A percentile compares a stretch with the other conserved stretches of the same genome.
Evolutionary conservation across 2,797 vertebrate genomes (phyloP).

Genomic region (Holocentrus rufus): DNA sequence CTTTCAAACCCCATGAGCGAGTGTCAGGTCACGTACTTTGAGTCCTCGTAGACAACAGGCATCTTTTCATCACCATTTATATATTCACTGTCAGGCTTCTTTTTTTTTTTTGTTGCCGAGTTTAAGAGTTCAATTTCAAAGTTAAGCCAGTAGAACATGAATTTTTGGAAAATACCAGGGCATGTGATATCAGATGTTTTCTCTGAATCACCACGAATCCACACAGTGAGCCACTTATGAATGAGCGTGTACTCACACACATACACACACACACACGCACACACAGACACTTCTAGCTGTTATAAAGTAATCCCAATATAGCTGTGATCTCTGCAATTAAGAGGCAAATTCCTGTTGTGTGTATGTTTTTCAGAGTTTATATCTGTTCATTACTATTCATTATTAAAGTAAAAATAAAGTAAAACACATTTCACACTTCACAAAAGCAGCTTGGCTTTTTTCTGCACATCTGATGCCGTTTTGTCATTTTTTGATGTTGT

Average conservation of each 20-base stretch:
- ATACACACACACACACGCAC: background rate
- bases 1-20: conserved; percentile 34
- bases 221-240: background rate
- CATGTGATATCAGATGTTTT: background rate
- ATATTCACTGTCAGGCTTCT: background rate
- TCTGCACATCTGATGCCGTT: no score
- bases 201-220: background rate
- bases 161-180: background rate
- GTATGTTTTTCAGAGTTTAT: background rate
- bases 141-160: background rate
- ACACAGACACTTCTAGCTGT: no score
- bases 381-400: background rate
- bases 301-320: background rate
- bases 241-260: background rate
- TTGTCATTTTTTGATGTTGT: no score
- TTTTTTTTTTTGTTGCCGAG: background rate
- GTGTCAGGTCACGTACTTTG: conserved; percentile 14
- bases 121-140: conserved; percentile 23
- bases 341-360: background rate
- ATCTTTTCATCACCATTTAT: conserved; percentile 35
- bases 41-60: conserved; percentile 22
- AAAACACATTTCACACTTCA: no score
- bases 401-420: no score
- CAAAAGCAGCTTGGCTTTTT: no score
- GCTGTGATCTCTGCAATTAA: background rate